phyloP scores from a whole-genome alignment of 2,888 invertebrate genomes.

The Pheosia gnoma region DNA sequence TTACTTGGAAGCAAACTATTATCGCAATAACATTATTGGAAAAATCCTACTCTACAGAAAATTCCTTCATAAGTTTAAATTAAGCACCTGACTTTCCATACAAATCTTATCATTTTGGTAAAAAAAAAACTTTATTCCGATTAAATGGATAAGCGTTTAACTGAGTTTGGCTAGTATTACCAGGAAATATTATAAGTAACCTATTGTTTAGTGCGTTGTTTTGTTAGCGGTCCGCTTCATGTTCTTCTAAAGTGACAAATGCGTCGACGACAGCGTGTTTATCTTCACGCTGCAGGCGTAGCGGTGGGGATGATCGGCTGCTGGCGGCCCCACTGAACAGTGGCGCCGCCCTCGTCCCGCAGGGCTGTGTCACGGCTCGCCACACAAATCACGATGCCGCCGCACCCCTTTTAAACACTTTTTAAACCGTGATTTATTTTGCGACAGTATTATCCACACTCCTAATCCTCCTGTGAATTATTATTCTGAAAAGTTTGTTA shows the following conservation, averaged over 20 bases:
- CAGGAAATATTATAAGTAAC: too few species aligned
- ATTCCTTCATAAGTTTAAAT: neutral
- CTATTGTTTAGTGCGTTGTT: too few species aligned
- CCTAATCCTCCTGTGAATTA: slow-evolving; percentile 70
- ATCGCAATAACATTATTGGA: too few species aligned
- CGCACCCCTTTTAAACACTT: slow-evolving; percentile 63
- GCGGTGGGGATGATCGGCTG: slow-evolving; percentile 27
- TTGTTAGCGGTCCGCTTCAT: neutral
- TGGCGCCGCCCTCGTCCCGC: slow-evolving; percentile 24
- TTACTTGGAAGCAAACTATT: too few species aligned
- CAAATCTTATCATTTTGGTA: neutral
- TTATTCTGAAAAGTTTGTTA: slow-evolving; percentile 71
- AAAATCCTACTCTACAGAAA: neutral
- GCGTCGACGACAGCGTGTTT: slow-evolving; percentile 33
- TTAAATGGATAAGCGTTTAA: neutral
- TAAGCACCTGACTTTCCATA: neutral
- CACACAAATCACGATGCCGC: slow-evolving; percentile 59
- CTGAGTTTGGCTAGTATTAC: too few species aligned
- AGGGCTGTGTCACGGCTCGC: slow-evolving; percentile 45
- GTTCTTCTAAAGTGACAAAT: neutral
- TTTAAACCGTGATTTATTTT: slow-evolving; percentile 72
- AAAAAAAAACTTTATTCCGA: neutral
- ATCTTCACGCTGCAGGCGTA: slow-evolving; percentile 56
- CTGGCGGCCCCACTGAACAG: slow-evolving; percentile 22
- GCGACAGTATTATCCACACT: slow-evolving; percentile 68